These are phyloP conservation scores for Cyanoramphus novaezelandiae DNA, from an alignment of 2,113 vertebrate genomes.

Conservation along the genomic window DNA sequence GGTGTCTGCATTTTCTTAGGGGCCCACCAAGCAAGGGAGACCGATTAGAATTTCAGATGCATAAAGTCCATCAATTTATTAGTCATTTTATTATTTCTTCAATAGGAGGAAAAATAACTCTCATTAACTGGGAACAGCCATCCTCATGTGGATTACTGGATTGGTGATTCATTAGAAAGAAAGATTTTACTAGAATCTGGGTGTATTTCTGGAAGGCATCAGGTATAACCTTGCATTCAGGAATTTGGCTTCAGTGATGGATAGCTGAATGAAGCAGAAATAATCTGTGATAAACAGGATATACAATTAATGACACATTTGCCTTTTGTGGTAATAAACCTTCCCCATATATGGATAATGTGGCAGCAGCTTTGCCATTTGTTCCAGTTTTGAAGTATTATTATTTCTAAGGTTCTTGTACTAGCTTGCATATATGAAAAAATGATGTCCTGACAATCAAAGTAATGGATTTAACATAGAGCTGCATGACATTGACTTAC, in stretches of 20 bases:
- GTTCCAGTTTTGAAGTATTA: background rate
- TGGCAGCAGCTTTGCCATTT: background rate
- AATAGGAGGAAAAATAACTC: background rate
- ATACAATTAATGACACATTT: background rate
- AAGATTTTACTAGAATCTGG: background rate
- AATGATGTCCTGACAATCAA: background rate
- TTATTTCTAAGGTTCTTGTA: background rate
- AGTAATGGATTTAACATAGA: background rate
- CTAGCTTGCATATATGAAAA: background rate
- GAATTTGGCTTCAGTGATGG: background rate
- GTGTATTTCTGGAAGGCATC: background rate
- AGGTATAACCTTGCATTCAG: background rate
- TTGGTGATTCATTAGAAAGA: background rate
- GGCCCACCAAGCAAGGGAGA: background rate
- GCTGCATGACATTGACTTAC: background rate
- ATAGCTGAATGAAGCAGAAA: background rate
- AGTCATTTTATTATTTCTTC: constrained; percentile 12
- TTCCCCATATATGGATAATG: background rate
- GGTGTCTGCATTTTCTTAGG: background rate
- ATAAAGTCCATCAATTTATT: background rate
- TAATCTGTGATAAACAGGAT: background rate
- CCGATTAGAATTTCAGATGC: constrained; percentile 6
- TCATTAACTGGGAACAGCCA: background rate
- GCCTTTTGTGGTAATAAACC: background rate
- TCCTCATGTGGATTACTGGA: background rate